A percentile compares a stretch with the other conserved stretches of the same genome.
phyloP scores from a whole-genome alignment of 2,888 invertebrate species.

The Hesperia comma region DNA sequence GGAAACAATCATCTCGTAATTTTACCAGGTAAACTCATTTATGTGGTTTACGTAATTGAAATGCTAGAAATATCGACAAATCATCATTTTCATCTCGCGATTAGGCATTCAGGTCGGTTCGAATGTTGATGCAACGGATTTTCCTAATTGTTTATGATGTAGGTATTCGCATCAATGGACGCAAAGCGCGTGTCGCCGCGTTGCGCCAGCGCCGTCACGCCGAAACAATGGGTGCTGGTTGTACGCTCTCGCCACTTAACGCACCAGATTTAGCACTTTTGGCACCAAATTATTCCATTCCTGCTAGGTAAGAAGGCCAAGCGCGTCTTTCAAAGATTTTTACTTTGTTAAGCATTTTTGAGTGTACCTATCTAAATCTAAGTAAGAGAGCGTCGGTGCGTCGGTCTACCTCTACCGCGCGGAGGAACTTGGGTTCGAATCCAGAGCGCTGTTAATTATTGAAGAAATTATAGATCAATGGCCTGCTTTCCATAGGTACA shows the following conservation, averaged over 20 bases:
- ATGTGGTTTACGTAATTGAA: conserved; percentile 62
- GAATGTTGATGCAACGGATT: conserved; percentile 64
- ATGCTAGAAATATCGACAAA: conserved; percentile 63
- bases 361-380: too few relatives aligned
- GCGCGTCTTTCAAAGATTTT: background rate
- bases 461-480: too few relatives aligned
- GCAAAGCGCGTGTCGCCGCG: conserved; percentile 79
- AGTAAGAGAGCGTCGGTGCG: too few relatives aligned
- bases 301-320: conserved; percentile 59
- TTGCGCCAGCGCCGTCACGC: conserved; percentile 60
- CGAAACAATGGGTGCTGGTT: conserved; percentile 63
- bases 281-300: conserved; percentile 56
- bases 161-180: conserved; percentile 68
- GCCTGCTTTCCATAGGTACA: too few relatives aligned
- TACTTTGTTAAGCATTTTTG: too few relatives aligned
- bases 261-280: conserved; percentile 62
- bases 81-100: conserved; percentile 74
- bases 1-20: conserved; percentile 75
- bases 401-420: too few relatives aligned
- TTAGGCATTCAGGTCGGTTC: conserved; percentile 74
- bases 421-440: too few relatives aligned
- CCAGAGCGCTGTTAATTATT: too few relatives aligned
- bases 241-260: conserved; percentile 57
- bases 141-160: conserved; percentile 60
- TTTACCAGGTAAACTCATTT: conserved; percentile 69